Evolutionary conservation across 2,113 vertebrate species (phyloP).

Genomic region (Passer montanus): DNA sequence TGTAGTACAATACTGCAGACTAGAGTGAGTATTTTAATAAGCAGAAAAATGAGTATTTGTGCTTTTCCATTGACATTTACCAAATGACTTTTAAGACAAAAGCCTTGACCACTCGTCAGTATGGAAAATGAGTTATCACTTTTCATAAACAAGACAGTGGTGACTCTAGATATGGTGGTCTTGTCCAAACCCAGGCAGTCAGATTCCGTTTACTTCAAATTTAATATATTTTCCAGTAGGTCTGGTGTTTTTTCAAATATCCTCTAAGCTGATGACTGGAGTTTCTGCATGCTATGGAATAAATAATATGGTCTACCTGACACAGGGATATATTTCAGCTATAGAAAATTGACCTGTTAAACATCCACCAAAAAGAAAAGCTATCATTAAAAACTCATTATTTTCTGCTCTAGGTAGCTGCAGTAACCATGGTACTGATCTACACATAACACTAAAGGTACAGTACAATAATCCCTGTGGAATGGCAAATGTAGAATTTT

Average conservation of each 20-base stretch:
- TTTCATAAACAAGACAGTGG: not conserved
- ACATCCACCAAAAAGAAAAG: not conserved
- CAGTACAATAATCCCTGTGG: not conserved
- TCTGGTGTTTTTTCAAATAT: not conserved
- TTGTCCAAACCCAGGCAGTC: not conserved
- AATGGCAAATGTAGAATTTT: conserved; percentile 38
- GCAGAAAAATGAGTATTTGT: not conserved
- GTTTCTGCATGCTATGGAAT: not conserved
- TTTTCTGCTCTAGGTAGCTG: not conserved
- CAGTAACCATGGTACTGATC: conserved; percentile 1
- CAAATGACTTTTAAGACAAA: not conserved
- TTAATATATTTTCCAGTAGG: not conserved
- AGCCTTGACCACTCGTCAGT: not conserved
- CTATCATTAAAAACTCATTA: not conserved
- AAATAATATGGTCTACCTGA: not conserved
- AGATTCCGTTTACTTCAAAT: not conserved
- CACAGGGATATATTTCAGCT: not conserved
- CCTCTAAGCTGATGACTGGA: not conserved
- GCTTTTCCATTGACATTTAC: not conserved
- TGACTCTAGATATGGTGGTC: not conserved
- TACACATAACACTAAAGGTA: not conserved
- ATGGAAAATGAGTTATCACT: not conserved
- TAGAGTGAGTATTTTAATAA: not conserved
- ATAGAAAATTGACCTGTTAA: not conserved
- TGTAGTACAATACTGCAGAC: not conserved